Percentiles rank a stretch among this genome's conserved stretches.
phyloP scores from a whole-genome alignment of 1,140 invertebrate species.

The Pristionchus pacificus region DNA sequence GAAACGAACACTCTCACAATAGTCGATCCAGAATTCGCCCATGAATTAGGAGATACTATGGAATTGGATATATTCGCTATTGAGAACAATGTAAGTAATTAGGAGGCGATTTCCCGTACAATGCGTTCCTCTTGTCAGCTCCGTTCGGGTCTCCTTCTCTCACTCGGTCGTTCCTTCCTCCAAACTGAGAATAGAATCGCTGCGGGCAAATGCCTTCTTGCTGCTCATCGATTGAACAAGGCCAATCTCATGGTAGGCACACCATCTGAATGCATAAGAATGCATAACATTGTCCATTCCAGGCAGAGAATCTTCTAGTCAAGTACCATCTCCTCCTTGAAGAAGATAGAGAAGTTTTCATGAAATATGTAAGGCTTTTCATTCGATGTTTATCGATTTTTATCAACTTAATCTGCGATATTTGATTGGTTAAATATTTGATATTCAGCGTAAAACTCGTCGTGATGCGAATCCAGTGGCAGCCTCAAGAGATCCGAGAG shows the following conservation, averaged over 20 bases:
- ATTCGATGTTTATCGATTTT: neutral
- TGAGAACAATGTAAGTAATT: neutral
- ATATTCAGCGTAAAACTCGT: neutral
- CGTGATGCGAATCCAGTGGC: neutral
- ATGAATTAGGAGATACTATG: no score
- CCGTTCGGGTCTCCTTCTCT: neutral
- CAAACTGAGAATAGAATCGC: neutral
- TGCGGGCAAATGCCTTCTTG: neutral
- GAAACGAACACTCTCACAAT: no score
- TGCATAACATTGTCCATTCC: neutral
- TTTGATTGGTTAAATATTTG: neutral
- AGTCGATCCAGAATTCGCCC: no score
- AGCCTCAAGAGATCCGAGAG: neutral
- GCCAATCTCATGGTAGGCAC: neutral
- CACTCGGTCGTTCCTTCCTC: neutral
- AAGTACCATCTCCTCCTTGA: neutral
- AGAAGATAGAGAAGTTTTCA: no score
- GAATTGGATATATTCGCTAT: neutral
- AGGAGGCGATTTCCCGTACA: neutral
- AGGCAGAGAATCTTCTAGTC: neutral
- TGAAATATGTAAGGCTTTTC: neutral
- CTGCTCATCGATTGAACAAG: neutral
- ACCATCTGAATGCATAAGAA: no score
- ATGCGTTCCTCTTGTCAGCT: neutral
- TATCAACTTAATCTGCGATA: neutral